Conservation (phyloP, 2,888 invertebrate species). For the Strigamia maritima region DNA sequence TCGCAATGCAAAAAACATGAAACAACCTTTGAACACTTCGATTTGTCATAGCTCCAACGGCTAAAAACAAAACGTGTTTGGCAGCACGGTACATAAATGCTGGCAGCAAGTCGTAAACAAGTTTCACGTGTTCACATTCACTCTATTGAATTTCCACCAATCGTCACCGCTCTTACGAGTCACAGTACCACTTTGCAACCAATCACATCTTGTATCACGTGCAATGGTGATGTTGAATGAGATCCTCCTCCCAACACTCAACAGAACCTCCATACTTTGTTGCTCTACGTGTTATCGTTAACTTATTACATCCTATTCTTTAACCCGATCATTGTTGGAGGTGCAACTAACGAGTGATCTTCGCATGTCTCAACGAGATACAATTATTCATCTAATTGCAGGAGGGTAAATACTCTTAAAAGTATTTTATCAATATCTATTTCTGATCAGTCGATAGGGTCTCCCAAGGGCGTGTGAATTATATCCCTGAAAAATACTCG, state of each 20-base stretch:
- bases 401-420: conserved; percentile 75
- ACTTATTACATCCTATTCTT: neutral
- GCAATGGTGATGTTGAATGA: conserved; percentile 41
- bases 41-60: conserved; percentile 1
- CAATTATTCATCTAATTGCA: conserved; percentile 87
- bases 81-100: neutral
- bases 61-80: neutral
- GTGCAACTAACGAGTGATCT: neutral
- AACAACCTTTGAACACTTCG: neutral
- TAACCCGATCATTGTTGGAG: neutral
- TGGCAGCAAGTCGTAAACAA: neutral
- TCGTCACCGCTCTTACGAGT: neutral
- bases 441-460: neutral
- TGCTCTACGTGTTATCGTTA: neutral
- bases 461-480: neutral
- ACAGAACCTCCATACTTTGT: neutral
- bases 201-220: conserved; percentile 56
- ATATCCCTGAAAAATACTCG: neutral
- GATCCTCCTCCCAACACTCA: neutral
- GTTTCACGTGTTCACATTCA: neutral
- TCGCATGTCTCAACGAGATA: conserved; percentile 60
- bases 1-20: neutral
- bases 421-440: conserved; percentile 18
- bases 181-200: neutral
- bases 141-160: neutral